Evolutionary conservation across 1,140 invertebrate genomes (phyloP), one percentile per base, ranked within the genome.

Genomic region (Calliphora vicina): DNA sequence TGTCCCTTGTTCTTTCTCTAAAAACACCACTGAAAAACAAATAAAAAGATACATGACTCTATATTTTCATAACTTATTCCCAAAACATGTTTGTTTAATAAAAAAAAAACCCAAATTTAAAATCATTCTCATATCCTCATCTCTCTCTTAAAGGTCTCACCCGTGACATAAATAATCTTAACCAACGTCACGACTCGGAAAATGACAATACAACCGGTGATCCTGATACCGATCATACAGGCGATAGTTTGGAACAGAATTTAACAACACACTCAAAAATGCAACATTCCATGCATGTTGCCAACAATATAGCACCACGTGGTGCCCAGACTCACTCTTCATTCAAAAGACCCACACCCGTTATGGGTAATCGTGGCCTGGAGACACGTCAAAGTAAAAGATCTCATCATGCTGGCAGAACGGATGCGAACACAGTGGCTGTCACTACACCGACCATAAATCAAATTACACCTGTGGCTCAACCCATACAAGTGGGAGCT

Each of bases 401-500:
- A 81, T 93, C 92, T 4, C 93, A 93, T 86, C 92, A 93, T 80
- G 92, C 74, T 1, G 25, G 35, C n/a, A 29, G 72, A 23, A 27
- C 72, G 20, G 71, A 72, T 27, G 17, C 20, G 84, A 90, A 89
- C 45, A 71, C 23, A 82, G 45, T 50, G 0, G n/a, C 20, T 10
- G 73, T 57, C 25, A n/a, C 10, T 12, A 45, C 42, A 4, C 4
- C n/a, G 9, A 20, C 9, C n/a, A 12, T 67, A 20, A 25, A 20
- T 23, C 61, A 67, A 67, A 67, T 67, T 25, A 20, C 23, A 25
- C 61, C 61, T 8, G 61, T 67, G 12, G 25, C 86, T 4, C 88
- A 90, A 82, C 92, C 92, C 82, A 86, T 90, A n/a, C 90, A 88
- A 0, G 96, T 98, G 81, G 97, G 96, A 84, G 96, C 97, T 17